Base-by-base conservation (phyloP, 2,113 vertebrate genomes). In the Pangasianodon hypophthalmus region DNA sequence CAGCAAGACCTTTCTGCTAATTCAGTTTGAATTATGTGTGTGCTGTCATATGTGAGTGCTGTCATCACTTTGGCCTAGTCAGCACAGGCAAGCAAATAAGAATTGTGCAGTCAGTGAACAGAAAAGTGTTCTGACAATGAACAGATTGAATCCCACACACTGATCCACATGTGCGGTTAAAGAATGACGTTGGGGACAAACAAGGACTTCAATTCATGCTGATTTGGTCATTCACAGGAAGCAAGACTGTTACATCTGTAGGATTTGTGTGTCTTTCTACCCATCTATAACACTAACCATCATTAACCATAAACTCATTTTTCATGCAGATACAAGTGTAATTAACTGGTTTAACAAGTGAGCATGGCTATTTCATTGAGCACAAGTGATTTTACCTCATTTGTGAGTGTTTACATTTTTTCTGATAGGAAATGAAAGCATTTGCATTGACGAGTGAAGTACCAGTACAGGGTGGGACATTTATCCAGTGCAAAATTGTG, bases 81-180 rank as follows among this genome's bases (percentile, higher is more conserved):
- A 87, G 71, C 16, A 21, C 56, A 32, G 19, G 7, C 73, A 54
- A 77, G 69, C 50, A 75, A 58, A 86, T 69, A 21, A 48, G 44
- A 58, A 79, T 46, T 62, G 26, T 60, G 54, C 37, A n/a, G 54
- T 62, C 73, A 80, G 73, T 87, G 86, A 60, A 21, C 10, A 62
- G 56, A 87, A 62, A 62, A 58, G 29, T n/a, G 73, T n/a, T 69
- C 26, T 86, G 54, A 87, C 86, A 87, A 87, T 80, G 86, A 60
- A 60, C 73, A 79, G 86, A 83, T 58, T 85, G 50, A 87, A 44
- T 26, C 26, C 54, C 29, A 58, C 52, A 48, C 73, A 87, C 73
- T 77, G 52, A 60, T 79, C 18, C 29, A n/a, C 60, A 69, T 19
- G 13, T 29, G 73, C 11, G 37, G 86, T 60, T 87, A 62, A 79